Evolutionary conservation across 2,797 vertebrate genomes (phyloP).

Genomic region (Cossypha polioptera): DNA sequence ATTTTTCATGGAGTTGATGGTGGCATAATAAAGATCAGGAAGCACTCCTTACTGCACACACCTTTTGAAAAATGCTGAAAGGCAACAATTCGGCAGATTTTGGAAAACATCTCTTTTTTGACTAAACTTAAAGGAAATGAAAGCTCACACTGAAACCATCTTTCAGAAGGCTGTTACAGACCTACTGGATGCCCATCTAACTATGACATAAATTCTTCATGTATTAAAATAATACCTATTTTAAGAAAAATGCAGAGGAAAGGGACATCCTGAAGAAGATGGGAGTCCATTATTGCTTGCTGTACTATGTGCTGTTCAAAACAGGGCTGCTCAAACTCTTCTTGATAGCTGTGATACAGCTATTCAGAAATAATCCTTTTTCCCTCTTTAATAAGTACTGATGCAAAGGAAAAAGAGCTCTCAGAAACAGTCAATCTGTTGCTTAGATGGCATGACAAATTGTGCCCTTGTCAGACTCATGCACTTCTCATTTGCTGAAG

Average conservation of each 20-base stretch:
- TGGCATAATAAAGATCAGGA: neutral
- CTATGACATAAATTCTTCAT: neutral
- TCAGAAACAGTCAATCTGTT: constrained; percentile 12
- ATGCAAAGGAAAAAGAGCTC: neutral
- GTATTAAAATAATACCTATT: neutral
- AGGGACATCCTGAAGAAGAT: neutral
- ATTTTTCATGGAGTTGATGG: neutral
- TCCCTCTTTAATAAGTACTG: neutral
- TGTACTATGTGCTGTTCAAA: neutral
- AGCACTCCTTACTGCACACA: neutral
- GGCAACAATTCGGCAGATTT: neutral
- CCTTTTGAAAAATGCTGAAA: neutral
- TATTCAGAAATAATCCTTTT: neutral
- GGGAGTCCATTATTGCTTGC: neutral
- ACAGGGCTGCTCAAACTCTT: neutral
- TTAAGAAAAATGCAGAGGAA: neutral
- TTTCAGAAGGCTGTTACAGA: neutral
- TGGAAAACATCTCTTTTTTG: neutral
- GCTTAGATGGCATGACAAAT: constrained; percentile 11
- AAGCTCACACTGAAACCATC: neutral
- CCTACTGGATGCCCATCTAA: neutral
- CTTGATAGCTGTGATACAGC: neutral
- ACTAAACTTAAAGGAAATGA: neutral
- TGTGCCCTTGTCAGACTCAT: neutral
- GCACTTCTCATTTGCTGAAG: constrained; percentile 14